Conservation (phyloP, 2,888 invertebrate species). For the Athalia rosae region DNA sequence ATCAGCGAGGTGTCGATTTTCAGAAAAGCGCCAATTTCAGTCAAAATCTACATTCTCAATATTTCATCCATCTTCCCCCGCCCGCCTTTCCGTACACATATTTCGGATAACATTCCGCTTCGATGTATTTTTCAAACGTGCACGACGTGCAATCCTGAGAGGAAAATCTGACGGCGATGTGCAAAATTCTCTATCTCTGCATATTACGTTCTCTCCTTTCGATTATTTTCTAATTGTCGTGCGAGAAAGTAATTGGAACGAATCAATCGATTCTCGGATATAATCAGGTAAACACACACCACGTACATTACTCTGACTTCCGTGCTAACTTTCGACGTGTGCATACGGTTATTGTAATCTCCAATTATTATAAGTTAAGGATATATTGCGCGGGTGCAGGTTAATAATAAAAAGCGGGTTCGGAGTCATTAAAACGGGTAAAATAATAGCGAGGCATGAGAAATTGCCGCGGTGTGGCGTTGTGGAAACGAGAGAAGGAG, state of each 20-base stretch:
- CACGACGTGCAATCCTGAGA: neutral
- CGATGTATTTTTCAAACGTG: neutral
- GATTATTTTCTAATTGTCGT: neutral
- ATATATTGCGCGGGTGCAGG: no score
- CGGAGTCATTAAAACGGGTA: no score
- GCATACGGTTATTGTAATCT: no score
- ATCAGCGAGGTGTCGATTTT: slow-evolving; percentile 29
- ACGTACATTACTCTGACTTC: no score
- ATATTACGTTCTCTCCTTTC: neutral
- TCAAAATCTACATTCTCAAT: neutral
- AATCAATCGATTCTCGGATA: no score
- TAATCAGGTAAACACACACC: no score
- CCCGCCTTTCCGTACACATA: neutral
- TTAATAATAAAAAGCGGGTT: no score
- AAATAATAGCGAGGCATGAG: no score
- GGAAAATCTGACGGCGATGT: neutral
- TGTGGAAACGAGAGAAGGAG: neutral
- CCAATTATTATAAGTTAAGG: no score
- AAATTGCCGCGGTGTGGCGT: neutral
- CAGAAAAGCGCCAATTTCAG: slow-evolving; percentile 1
- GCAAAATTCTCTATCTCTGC: neutral
- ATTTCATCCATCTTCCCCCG: slow-evolving; percentile 10
- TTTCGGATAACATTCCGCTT: neutral
- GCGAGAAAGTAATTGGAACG: no score
- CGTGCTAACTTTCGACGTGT: no score